Conservation (phyloP, 2,797 vertebrate species). For the Myotis pilosus region DNA sequence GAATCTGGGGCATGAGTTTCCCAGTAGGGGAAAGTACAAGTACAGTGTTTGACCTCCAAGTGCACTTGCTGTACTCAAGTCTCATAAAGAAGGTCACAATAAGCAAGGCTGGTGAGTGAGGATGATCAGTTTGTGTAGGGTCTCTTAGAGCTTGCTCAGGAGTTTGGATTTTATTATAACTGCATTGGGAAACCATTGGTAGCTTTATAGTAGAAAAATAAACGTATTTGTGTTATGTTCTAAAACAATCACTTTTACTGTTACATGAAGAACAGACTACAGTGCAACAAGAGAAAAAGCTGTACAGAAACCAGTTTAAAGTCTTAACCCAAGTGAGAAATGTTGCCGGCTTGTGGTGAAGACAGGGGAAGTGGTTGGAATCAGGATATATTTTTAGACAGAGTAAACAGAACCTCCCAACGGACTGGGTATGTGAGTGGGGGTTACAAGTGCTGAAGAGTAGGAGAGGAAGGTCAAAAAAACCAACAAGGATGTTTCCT, state of each 20-base stretch:
- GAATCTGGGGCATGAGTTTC: background rate
- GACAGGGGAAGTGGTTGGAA: background rate
- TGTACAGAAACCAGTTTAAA: background rate
- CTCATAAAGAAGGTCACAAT: background rate
- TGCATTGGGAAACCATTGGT: background rate
- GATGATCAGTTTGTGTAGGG: background rate
- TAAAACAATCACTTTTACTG: background rate
- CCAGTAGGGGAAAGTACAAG: background rate
- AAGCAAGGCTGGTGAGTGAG: background rate
- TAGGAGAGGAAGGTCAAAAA: background rate
- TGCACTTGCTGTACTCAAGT: background rate
- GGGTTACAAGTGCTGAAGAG: background rate
- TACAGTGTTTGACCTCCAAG: background rate
- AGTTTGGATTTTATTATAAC: conserved; percentile 13
- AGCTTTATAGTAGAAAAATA: background rate
- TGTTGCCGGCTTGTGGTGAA: background rate
- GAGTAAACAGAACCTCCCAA: background rate
- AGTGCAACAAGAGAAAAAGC: background rate
- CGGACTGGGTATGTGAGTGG: background rate
- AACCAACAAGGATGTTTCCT: background rate
- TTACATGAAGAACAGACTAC: background rate
- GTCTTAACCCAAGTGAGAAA: background rate
- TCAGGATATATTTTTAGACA: background rate
- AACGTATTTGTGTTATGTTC: background rate
- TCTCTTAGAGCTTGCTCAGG: background rate